Conservation (phyloP, 2,797 vertebrate species). For the Manis javanica region DNA sequence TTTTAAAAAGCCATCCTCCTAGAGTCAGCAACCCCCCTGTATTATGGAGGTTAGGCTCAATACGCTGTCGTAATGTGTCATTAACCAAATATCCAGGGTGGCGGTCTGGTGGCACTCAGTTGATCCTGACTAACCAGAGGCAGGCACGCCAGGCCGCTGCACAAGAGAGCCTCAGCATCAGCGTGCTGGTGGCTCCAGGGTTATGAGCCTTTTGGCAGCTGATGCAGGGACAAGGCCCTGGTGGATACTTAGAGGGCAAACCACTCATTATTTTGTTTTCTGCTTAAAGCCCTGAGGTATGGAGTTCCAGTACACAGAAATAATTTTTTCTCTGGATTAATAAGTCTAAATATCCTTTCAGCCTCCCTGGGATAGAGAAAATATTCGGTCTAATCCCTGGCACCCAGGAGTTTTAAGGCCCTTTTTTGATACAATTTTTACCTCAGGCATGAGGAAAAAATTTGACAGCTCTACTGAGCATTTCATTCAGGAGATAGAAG, state of each 20-base stretch:
- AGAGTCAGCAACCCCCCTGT: background rate
- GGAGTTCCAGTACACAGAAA: background rate
- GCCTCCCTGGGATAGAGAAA: background rate
- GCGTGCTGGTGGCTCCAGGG: background rate
- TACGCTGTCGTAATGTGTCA: background rate
- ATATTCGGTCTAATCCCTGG: background rate
- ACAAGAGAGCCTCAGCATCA: rapidly evolving
- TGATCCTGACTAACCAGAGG: background rate
- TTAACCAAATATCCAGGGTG: background rate
- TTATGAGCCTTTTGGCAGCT: background rate
- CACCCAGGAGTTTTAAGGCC: background rate
- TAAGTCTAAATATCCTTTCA: slow-evolving; percentile 36
- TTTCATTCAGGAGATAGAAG: background rate
- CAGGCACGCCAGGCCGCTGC: background rate
- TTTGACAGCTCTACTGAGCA: background rate
- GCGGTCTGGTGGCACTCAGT: rapidly evolving
- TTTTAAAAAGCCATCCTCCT: background rate
- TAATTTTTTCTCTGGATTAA: slow-evolving; percentile 52
- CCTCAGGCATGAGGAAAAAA: background rate
- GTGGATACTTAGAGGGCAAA: background rate
- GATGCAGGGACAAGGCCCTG: background rate
- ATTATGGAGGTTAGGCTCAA: background rate
- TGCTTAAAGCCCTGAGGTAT: background rate
- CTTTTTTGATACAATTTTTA: background rate
- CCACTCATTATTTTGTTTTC: slow-evolving; percentile 47